phyloP scores from a whole-genome alignment of 2,888 invertebrate genomes.

The Campopleginae sp. region DNA sequence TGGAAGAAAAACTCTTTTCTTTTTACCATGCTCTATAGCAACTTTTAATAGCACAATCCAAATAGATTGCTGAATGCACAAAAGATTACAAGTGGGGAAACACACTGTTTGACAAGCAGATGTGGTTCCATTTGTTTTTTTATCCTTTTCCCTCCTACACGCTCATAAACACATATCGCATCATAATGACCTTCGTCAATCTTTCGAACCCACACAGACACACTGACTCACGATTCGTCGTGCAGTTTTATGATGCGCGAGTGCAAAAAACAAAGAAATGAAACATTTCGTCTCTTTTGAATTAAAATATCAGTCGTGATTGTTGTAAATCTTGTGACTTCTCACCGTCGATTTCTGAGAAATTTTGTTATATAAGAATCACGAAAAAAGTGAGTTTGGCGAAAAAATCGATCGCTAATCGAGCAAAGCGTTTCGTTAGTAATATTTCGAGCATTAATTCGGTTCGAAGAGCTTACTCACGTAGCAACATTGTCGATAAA shows the following conservation, averaged over 20 bases:
- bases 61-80: background rate
- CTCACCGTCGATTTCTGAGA: background rate
- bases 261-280: background rate
- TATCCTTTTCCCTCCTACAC: background rate
- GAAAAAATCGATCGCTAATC: background rate
- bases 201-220: background rate
- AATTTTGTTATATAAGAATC: background rate
- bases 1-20: background rate
- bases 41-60: background rate
- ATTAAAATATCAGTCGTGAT: background rate
- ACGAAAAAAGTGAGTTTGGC: background rate
- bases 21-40: background rate
- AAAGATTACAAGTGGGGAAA: background rate
- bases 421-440: background rate
- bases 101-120: constrained; percentile 15
- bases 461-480: background rate
- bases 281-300: background rate
- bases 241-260: constrained; percentile 2
- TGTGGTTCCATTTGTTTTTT: constrained; percentile 4
- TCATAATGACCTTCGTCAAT: constrained; percentile 15
- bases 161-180: constrained; percentile 4
- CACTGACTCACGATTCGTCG: background rate
- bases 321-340: background rate
- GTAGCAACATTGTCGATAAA: constrained; percentile 28
- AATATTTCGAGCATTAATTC: background rate